phyloP scores from a whole-genome alignment of 2,888 invertebrate genomes.

The Acanthosepion esculentum region DNA sequence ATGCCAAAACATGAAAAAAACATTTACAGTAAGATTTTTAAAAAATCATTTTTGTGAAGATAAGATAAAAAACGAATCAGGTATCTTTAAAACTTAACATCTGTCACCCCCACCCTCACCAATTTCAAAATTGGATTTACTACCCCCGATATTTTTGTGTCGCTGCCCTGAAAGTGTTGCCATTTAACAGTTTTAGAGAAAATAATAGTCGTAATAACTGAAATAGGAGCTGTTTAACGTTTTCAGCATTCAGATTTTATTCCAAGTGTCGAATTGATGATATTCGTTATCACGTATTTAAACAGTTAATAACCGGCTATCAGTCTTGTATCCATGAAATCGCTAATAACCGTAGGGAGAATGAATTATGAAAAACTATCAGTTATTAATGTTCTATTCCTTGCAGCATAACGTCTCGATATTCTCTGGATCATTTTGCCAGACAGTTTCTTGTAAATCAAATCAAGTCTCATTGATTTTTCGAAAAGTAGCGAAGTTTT shows the following conservation, averaged over 20 bases:
- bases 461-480: neutral
- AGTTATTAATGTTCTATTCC: neutral
- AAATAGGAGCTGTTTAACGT: neutral
- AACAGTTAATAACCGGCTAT: neutral
- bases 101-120: too few species aligned
- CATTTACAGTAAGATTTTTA: too few species aligned
- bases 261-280: neutral
- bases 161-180: neutral
- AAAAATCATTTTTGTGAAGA: too few species aligned
- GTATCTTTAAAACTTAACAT: too few species aligned
- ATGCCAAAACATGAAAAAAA: too few species aligned
- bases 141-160: too few species aligned
- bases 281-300: neutral
- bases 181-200: neutral
- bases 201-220: neutral
- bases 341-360: neutral
- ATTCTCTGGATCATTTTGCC: neutral
- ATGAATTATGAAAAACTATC: neutral
- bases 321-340: neutral
- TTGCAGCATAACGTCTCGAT: neutral
- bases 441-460: neutral
- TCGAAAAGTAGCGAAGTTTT: neutral
- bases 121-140: too few species aligned
- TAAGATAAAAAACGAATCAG: too few species aligned
- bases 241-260: neutral